Conservation (phyloP, 2,888 invertebrate species). For the Ceriagrion tenellum region DNA sequence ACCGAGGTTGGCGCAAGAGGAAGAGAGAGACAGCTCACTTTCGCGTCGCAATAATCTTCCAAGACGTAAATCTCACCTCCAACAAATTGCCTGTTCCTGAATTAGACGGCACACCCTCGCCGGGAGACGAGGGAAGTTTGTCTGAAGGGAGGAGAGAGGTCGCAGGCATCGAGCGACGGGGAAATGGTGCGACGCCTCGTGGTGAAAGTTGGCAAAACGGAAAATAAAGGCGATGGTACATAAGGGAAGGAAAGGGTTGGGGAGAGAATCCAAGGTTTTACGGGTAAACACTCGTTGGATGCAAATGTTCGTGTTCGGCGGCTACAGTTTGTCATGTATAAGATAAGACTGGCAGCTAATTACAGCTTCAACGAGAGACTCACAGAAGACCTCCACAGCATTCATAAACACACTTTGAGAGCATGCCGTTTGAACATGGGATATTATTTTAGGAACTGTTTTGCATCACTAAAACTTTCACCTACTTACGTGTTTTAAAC, state of each 20-base stretch:
- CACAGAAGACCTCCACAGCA: no score
- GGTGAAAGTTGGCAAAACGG: not conserved
- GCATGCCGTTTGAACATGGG: no score
- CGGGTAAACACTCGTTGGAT: not conserved
- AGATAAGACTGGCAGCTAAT: no score
- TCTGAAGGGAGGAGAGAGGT: not conserved
- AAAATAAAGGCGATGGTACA: not conserved
- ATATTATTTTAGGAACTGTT: no score
- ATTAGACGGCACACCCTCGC: not conserved
- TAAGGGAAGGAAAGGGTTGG: not conserved
- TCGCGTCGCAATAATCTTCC: conserved; percentile 24
- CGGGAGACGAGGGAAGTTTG: not conserved
- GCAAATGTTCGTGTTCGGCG: no score
- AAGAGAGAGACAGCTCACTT: not conserved
- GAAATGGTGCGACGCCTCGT: not conserved
- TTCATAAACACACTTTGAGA: no score
- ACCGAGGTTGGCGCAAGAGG: not conserved
- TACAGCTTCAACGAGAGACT: no score
- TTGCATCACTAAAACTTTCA: no score
- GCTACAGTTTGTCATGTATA: no score
- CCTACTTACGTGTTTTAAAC: no score
- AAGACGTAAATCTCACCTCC: conserved; percentile 5
- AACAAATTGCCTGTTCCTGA: conserved; percentile 12
- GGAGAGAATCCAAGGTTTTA: no score
- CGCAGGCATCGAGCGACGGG: not conserved